Base-by-base conservation (phyloP, 2,888 invertebrate species). In the Iphiclides podalirius region DNA sequence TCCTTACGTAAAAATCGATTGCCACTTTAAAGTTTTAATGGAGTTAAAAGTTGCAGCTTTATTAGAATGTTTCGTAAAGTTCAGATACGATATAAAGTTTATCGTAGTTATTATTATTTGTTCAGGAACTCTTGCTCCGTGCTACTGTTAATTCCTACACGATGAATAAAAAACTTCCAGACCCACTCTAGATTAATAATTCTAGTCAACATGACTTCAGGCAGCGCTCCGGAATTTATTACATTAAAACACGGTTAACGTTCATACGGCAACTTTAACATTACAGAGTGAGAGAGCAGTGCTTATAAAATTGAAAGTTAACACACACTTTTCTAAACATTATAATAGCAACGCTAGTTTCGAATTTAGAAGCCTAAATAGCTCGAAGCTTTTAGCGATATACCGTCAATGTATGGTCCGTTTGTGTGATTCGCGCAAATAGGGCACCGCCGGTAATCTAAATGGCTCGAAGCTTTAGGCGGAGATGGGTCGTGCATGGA, bases 401-500 rank as follows among this genome's bases (percentile, higher is more conserved):
- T n/a, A n/a, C n/a, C n/a, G 26, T 7, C 8, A 26, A 7, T 9
- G 3, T 1, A 9, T 7, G n/a, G 9, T 9, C 26, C 26, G 26
- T 26, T 26, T 48, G 31, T n/a, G n/a, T n/a, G n/a, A n/a, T n/a
- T n/a, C 42, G 7, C 33, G 34, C 17, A 16, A 14, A 46, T 37
- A 37, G 46, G 42, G 42, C 34, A 38, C 14, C 28, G 26, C 37
- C 66, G 69, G 59, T 65, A 58, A 66, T 52, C 59, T 64, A 63
- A 67, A 63, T 59, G 60, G 58, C 59, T 57, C 52, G 52, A 58
- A 63, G 64, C 64, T 69, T 55, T 60, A 74, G 72, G 71, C 72
- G 69, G 71, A 68, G 70, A 63, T 60, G 63, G 59, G 55, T 57
- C 50, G 44, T 45, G 64, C 66, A 61, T 69, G 75, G 77, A 79